Conservation (phyloP, 2,888 invertebrate genomes). For the Pantelozetes paolii region DNA sequence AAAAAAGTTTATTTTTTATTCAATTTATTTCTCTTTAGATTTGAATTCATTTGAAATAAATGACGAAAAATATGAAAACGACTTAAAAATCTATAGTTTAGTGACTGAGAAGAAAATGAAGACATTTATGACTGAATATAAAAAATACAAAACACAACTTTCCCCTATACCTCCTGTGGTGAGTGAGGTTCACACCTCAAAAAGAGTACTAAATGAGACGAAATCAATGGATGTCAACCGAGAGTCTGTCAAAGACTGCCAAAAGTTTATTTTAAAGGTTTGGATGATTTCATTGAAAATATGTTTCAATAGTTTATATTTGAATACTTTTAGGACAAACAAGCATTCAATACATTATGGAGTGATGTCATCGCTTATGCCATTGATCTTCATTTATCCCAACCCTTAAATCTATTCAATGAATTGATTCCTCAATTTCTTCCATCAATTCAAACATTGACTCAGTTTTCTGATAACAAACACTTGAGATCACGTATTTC, state of each 20-base stretch:
- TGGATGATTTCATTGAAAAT: not conserved
- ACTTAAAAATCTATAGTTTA: slow-evolving; percentile 53
- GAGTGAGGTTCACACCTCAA: not conserved
- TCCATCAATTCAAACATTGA: slow-evolving; percentile 59
- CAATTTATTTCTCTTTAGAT: not conserved
- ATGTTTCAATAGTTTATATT: not conserved
- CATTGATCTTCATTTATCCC: slow-evolving; percentile 63
- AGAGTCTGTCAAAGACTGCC: not conserved
- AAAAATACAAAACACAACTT: slow-evolving; percentile 57
- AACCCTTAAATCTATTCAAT: slow-evolving; percentile 57
- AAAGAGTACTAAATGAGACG: too few species aligned
- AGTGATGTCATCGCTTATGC: slow-evolving; percentile 79
- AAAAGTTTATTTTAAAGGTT: slow-evolving; percentile 17
- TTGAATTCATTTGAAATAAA: not conserved
- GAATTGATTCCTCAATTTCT: slow-evolving; percentile 61
- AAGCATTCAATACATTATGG: slow-evolving; percentile 75
- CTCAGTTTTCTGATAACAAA: slow-evolving; percentile 59
- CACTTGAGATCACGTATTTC: slow-evolving; percentile 59
- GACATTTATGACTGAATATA: slow-evolving; percentile 58
- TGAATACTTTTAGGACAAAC: slow-evolving; percentile 64
- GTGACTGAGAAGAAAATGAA: slow-evolving; percentile 56
- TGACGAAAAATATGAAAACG: not conserved
- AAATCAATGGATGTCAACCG: too few species aligned
- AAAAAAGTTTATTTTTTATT: not conserved
- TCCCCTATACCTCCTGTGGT: slow-evolving; percentile 38